These are phyloP conservation scores for Takifugu flavidus DNA, from an alignment of 2,113 vertebrate genomes.

Conservation along the genomic window DNA sequence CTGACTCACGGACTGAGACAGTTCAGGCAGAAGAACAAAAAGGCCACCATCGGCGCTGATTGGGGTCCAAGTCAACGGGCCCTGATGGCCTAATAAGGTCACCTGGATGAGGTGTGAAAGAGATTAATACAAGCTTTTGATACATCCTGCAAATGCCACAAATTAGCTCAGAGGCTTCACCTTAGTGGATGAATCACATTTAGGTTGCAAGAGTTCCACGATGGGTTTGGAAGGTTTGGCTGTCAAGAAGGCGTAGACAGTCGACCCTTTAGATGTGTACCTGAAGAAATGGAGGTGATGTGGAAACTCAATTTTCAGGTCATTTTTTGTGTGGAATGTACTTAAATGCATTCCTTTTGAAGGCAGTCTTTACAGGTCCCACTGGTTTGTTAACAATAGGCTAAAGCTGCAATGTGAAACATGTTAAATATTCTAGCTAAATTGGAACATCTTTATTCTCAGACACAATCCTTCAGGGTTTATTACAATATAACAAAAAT, in stretches of 20 bases:
- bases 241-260: constrained; percentile 54
- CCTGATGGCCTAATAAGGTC: constrained; percentile 76
- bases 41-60: constrained; percentile 61
- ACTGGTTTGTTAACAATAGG: no score
- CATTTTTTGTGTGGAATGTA: no score
- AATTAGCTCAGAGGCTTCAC: constrained; percentile 33
- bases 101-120: constrained; percentile 67
- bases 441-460: no score
- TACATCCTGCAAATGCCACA: neutral
- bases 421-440: no score
- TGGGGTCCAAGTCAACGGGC: constrained; percentile 76
- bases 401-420: no score
- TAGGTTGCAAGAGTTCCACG: constrained; percentile 48
- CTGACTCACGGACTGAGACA: constrained; percentile 48
- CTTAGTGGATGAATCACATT: constrained; percentile 40
- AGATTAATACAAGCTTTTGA: neutral
- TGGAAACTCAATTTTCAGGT: no score
- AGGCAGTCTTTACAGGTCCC: no score
- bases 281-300: constrained; percentile 20
- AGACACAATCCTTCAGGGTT: no score
- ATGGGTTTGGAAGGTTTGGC: constrained; percentile 16
- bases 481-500: no score
- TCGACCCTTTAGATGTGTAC: constrained; percentile 53
- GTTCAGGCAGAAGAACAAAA: constrained; percentile 72
- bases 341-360: no score